Conservation (phyloP, 2,888 invertebrate species). For the Idaea dimidiata region DNA sequence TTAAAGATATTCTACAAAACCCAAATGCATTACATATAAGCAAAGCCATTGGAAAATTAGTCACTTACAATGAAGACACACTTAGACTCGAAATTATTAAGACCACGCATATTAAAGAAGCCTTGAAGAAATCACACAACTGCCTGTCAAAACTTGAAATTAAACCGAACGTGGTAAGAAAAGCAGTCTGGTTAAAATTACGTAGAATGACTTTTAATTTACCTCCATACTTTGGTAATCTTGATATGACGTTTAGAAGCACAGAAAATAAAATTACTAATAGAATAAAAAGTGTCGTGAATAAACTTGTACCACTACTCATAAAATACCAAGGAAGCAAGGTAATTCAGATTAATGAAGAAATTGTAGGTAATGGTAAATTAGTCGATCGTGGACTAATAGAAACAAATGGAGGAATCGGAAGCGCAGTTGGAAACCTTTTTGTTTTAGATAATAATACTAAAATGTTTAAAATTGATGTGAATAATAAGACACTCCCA, state of each 20-base stretch:
- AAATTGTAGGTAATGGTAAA: slow-evolving; percentile 32
- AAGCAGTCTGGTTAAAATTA: slow-evolving; percentile 32
- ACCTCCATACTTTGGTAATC: slow-evolving; percentile 39
- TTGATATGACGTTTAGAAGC: slow-evolving; percentile 32
- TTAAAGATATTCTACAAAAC: slow-evolving; percentile 24
- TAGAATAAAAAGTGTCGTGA: slow-evolving; percentile 21
- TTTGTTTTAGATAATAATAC: slow-evolving; percentile 29
- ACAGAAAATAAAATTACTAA: slow-evolving; percentile 15
- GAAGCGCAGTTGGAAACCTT: slow-evolving; percentile 43
- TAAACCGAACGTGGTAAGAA: slow-evolving; percentile 24
- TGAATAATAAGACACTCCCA: slow-evolving; percentile 18
- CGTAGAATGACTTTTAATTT: slow-evolving; percentile 29
- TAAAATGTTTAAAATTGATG: slow-evolving; percentile 28
- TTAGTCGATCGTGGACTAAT: slow-evolving; percentile 31
- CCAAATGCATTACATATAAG: slow-evolving; percentile 33
- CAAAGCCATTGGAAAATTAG: slow-evolving; percentile 33
- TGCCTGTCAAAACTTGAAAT: slow-evolving; percentile 30
- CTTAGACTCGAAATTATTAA: slow-evolving; percentile 24
- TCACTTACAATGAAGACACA: slow-evolving; percentile 22
- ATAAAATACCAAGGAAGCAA: slow-evolving; percentile 12
- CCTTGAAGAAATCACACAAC: background rate
- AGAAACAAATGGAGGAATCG: slow-evolving; percentile 36
- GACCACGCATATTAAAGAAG: slow-evolving; percentile 18
- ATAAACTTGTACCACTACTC: slow-evolving; percentile 18
- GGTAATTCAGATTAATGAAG: slow-evolving; percentile 28